Conservation (phyloP, 2,797 vertebrate species). For the Allobates femoralis region DNA sequence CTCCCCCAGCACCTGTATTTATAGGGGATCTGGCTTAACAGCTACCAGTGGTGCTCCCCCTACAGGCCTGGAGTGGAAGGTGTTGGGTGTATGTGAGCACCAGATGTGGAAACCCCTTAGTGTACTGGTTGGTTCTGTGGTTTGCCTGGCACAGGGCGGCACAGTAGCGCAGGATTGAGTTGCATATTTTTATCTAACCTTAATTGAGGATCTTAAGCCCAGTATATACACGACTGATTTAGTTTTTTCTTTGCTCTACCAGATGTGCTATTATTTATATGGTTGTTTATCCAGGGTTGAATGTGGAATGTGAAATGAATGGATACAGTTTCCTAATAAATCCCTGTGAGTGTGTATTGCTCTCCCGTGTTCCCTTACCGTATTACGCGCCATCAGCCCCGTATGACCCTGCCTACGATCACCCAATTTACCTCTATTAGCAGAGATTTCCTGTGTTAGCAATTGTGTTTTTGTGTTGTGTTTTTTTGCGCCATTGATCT, state of each 20-base stretch:
- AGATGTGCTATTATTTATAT: neutral
- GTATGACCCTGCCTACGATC: neutral
- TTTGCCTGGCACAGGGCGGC: too few relatives aligned
- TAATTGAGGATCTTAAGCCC: neutral
- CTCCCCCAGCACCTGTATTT: too few relatives aligned
- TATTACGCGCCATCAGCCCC: neutral
- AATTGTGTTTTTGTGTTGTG: constrained; percentile 26
- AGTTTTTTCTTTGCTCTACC: neutral
- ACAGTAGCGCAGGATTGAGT: too few relatives aligned
- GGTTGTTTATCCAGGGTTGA: neutral
- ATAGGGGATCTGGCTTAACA: too few relatives aligned
- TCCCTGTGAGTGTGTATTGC: neutral
- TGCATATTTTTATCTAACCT: neutral
- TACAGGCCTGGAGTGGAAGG: too few relatives aligned
- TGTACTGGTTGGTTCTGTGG: too few relatives aligned
- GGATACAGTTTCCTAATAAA: neutral
- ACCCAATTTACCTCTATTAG: neutral
- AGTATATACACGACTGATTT: neutral
- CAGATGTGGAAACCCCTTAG: too few relatives aligned
- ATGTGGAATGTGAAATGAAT: neutral
- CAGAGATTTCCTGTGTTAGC: constrained; percentile 22
- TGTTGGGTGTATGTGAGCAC: too few relatives aligned
- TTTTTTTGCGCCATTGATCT: constrained; percentile 61
- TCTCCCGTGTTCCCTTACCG: neutral
- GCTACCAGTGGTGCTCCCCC: too few relatives aligned